Evolutionary conservation across 2,113 vertebrate species (phyloP).

Genomic region (Balaeniceps rex): DNA sequence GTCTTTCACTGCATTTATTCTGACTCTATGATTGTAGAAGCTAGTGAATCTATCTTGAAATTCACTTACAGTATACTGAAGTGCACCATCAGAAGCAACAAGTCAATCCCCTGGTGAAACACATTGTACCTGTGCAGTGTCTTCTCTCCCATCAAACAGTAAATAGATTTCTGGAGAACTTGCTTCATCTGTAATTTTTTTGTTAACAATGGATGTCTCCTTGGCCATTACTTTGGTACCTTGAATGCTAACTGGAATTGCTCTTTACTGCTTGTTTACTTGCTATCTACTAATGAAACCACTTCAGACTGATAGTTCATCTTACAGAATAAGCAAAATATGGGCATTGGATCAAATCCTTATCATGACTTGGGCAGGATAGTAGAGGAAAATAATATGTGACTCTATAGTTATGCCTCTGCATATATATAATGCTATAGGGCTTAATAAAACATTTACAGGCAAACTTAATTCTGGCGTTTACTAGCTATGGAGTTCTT

Average conservation of each 20-base stretch:
- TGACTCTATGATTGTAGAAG: neutral
- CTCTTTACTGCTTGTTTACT: neutral
- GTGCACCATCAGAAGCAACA: neutral
- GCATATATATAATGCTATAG: neutral
- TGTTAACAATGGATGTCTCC: neutral
- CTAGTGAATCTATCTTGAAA: neutral
- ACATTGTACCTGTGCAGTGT: neutral
- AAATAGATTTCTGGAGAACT: neutral
- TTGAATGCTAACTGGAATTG: neutral
- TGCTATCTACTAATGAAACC: neutral
- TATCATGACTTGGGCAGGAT: neutral
- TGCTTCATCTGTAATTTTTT: neutral
- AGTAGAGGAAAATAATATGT: neutral
- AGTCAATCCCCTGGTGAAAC: neutral
- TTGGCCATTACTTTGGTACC: neutral
- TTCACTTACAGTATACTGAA: neutral
- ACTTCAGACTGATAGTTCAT: neutral
- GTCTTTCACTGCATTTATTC: neutral
- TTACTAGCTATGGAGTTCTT: neutral
- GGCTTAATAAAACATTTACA: neutral
- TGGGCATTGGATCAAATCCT: neutral
- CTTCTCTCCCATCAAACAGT: neutral
- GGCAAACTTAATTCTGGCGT: neutral
- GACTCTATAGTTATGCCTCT: neutral
- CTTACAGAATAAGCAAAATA: neutral